Conservation (phyloP, 2,888 invertebrate genomes). For the Cataglyphis cursor region DNA sequence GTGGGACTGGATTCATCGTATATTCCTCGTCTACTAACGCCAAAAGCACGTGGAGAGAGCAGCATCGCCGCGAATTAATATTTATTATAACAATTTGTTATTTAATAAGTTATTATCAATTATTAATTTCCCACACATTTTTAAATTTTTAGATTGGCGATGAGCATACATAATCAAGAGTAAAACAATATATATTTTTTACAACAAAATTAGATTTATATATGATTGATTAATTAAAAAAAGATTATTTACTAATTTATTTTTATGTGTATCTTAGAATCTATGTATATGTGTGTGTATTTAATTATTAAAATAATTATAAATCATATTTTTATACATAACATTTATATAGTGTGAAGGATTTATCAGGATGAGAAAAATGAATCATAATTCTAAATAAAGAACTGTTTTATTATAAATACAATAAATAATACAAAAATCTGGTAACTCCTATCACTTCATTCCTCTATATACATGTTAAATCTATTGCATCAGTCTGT, state of each 20-base stretch:
- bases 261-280: conserved; percentile 3
- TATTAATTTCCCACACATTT: background rate
- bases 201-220: conserved; percentile 3
- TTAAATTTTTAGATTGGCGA: background rate
- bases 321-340: background rate
- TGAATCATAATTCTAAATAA: background rate
- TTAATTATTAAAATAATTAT: background rate
- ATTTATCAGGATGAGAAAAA: background rate
- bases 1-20: conserved; percentile 72
- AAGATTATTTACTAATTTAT: background rate
- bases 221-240: background rate
- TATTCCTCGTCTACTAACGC: background rate
- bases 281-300: background rate
- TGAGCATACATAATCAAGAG: background rate
- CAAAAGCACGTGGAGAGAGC: conserved; percentile 3
- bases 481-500: background rate
- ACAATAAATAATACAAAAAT: conserved; percentile 35
- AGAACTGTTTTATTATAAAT: conserved; percentile 21
- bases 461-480: conserved; percentile 12
- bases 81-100: background rate
- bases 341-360: background rate
- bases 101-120: background rate
- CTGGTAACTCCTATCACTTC: background rate
- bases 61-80: background rate
- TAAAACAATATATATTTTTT: background rate